These are phyloP conservation scores for Gasterosteus aculeatus DNA, from an alignment of 2,113 vertebrate species.

Conservation along the genomic window DNA sequence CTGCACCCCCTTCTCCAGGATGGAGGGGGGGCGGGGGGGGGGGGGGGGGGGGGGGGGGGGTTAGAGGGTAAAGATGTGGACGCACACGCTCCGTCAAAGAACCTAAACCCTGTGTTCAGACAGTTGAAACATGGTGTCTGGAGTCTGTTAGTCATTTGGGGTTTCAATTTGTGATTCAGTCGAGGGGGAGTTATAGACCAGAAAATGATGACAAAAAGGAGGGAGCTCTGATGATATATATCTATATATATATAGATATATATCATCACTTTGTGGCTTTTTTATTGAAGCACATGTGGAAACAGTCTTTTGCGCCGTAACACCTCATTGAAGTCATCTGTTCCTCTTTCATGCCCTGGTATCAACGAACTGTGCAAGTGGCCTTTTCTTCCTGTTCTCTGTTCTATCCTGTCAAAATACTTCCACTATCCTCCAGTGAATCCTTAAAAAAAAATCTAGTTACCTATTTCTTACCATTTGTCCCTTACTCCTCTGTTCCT, in stretches of 20 bases:
- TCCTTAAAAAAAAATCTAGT: conserved; percentile 24
- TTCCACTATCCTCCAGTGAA: conserved; percentile 22
- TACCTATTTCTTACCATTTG: conserved; percentile 15
- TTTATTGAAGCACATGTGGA: conserved; percentile 36
- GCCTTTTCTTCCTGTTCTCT: conserved; percentile 9
- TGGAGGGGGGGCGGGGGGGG: conserved; percentile 54
- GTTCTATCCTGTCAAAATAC: conserved; percentile 21
- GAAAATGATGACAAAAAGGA: conserved; percentile 45
- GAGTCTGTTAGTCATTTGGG: conserved; percentile 77
- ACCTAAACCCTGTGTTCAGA: conserved; percentile 60
- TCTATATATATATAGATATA: neutral
- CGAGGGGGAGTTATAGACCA: conserved; percentile 49
- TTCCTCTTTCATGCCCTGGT: conserved; percentile 17
- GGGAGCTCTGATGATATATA: conserved; percentile 2
- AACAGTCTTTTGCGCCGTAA: conserved; percentile 23
- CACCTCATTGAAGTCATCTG: conserved; percentile 27
- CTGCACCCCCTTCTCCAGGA: conserved; percentile 25
- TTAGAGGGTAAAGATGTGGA: conserved; percentile 58
- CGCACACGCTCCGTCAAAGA: conserved; percentile 66
- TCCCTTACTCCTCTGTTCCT: conserved; percentile 6
- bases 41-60: conserved; percentile 65
- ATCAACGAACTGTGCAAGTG: conserved; percentile 22
- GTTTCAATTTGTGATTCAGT: conserved; percentile 62
- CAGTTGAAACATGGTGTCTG: conserved; percentile 66
- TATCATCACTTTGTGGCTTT: conserved; percentile 37